Base-by-base conservation (phyloP, 1,140 invertebrate genomes). In the Amyelois transitella region DNA sequence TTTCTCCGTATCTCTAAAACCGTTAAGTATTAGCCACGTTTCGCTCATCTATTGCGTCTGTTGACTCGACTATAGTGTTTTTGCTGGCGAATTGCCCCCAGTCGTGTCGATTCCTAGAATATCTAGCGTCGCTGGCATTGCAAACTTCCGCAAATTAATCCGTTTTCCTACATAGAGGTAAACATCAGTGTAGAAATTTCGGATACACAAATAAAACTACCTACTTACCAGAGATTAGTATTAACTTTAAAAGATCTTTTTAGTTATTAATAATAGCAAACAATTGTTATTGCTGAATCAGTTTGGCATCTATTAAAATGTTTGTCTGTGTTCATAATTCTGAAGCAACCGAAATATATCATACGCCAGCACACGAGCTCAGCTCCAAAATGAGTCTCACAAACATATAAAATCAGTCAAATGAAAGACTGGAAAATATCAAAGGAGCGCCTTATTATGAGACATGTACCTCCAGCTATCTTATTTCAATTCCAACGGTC, bases 401-500 rank as follows among this genome's bases (percentile, higher is more conserved):
- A 67, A 56, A 66, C 60, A 65, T 43, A 64, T 51, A 57, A 58
- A 66, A 70, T 64, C 61, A 59, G 28, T 59, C 49, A 53, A 60
- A 56, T 62, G 57, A 60, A 69, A 65, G 51, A 55, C 58, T 44
- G 55, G 44, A 44, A 57, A 64, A 66, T 72, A 69, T 62, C 68
- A 68, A 66, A 24, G 52, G 62, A 63, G 61, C 64, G 57, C 67
- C 75, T 74, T 79, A 77, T 76, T 76, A 78, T 69, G 70, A 72
- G 58, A 64, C 60, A 64, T 69, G 75, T 80, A 74, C 68, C 72
- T 77, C 55, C 63, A 66, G 71, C 75, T 77, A 83, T 83, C 77
- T 82, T 80, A 82, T 82, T 82, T 79, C 80, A 84, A 84, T 82
- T 85, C 82, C 57, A 75, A 79, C 84, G 81, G 75, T 85, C 73